A percentile compares a stretch with the other conserved stretches of the same genome.
These are phyloP conservation scores for Temnothorax longispinosus DNA, from an alignment of 1,140 invertebrate genomes.

Conservation along the genomic window DNA sequence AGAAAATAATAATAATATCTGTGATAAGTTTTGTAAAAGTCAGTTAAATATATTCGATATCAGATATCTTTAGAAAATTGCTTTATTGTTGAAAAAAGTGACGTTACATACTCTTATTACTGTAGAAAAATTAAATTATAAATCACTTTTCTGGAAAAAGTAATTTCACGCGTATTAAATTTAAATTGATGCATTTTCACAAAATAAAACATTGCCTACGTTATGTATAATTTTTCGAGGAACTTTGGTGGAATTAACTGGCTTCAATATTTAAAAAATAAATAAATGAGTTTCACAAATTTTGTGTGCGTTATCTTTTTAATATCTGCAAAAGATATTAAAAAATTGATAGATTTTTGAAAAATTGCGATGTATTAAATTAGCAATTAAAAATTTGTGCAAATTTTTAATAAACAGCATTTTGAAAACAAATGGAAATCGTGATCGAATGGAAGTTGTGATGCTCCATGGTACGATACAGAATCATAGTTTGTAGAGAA, in stretches of 20 bases:
- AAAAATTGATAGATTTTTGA: not conserved
- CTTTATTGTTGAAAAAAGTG: slow-evolving; percentile 1
- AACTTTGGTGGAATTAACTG: not conserved
- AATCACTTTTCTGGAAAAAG: slow-evolving; percentile 28
- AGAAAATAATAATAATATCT: not conserved
- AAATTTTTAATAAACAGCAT: not conserved
- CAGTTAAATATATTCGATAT: not conserved
- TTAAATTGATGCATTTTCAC: slow-evolving; percentile 8
- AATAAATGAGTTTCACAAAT: slow-evolving; percentile 2
- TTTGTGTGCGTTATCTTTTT: not conserved
- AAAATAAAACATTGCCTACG: slow-evolving; percentile 12
- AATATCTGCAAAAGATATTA: not conserved
- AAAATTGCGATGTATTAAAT: not conserved
- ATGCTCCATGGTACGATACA: not conserved
- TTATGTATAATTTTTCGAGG: slow-evolving; percentile 20
- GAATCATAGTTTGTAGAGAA: not conserved
- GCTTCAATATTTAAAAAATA: not conserved
- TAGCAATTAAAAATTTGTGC: not conserved
- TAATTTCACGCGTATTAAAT: slow-evolving; percentile 47
- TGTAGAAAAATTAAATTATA: slow-evolving; percentile 19
- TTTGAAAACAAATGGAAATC: not conserved
- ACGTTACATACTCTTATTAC: not conserved
- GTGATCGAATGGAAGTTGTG: not conserved
- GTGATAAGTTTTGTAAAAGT: not conserved
- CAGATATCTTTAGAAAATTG: slow-evolving; percentile 23